Conservation (phyloP, 2,888 invertebrate genomes). For the Chalcis sispes region DNA sequence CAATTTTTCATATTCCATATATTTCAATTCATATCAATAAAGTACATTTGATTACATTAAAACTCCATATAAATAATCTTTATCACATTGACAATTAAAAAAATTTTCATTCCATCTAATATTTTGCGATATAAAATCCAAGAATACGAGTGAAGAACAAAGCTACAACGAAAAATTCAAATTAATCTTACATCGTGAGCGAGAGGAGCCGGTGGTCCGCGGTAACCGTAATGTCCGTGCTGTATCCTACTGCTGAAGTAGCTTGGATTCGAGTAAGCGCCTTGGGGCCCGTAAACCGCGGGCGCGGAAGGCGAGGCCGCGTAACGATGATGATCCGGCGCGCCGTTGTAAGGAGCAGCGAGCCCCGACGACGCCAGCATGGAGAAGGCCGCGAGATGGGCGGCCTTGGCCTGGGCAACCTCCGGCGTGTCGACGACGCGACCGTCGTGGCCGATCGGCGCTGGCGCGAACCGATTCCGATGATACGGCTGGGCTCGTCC, state of each 20-base stretch:
- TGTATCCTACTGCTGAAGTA: slow-evolving; percentile 49
- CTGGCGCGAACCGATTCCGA: slow-evolving; percentile 59
- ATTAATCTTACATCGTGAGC: slow-evolving; percentile 56
- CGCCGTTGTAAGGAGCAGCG: not conserved
- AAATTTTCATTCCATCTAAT: too few relatives aligned
- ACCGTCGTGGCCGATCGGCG: slow-evolving; percentile 67
- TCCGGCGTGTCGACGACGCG: slow-evolving; percentile 70
- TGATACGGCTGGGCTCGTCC: slow-evolving; percentile 30
- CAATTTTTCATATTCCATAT: too few relatives aligned
- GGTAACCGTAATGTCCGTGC: slow-evolving; percentile 58
- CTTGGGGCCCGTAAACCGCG: not conserved
- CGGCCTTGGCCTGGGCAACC: slow-evolving; percentile 70
- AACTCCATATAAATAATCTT: too few relatives aligned
- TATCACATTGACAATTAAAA: too few relatives aligned
- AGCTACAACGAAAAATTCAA: not conserved
- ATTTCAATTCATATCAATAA: too few relatives aligned
- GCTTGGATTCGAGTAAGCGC: slow-evolving; percentile 38
- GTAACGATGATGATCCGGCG: not conserved
- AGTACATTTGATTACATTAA: too few relatives aligned
- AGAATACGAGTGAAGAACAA: too few relatives aligned
- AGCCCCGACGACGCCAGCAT: slow-evolving; percentile 17
- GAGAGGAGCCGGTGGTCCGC: slow-evolving; percentile 60
- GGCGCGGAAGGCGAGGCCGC: slow-evolving; percentile 8
- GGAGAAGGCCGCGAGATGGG: slow-evolving; percentile 67
- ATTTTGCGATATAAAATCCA: too few relatives aligned